A percentile compares a stretch with the other conserved stretches of the same genome.
These are phyloP conservation scores for Drosophila pseudoananassae DNA, from an alignment of 1,140 invertebrate genomes.

Conservation along the genomic window DNA sequence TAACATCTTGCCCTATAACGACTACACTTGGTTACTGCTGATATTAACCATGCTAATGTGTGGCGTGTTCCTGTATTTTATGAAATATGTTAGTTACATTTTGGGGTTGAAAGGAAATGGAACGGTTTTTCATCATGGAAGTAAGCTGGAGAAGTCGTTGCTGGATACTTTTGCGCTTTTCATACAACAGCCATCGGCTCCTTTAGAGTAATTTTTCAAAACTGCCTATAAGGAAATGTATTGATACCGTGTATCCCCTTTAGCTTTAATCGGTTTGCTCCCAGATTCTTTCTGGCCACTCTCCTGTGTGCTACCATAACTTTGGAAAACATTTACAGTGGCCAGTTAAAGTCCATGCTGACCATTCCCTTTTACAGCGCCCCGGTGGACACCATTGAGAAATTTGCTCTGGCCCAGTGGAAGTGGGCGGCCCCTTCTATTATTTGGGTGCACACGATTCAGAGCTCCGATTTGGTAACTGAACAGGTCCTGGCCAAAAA, in stretches of 20 bases:
- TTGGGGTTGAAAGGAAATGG: neutral
- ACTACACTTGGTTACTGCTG: conserved; percentile 61
- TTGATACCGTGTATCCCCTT: neutral
- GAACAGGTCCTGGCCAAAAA: conserved; percentile 63
- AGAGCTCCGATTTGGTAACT: conserved; percentile 56
- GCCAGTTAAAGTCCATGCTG: conserved; percentile 74
- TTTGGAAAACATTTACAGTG: conserved; percentile 80
- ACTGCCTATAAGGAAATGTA: neutral
- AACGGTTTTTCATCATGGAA: conserved; percentile 23
- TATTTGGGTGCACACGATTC: conserved; percentile 70
- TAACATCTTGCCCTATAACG: conserved; percentile 67
- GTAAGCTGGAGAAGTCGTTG: conserved; percentile 54
- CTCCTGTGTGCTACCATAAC: conserved; percentile 76
- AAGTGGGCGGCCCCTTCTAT: conserved; percentile 78
- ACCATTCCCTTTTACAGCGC: conserved; percentile 67
- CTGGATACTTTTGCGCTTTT: conserved; percentile 77
- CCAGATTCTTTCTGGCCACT: conserved; percentile 68
- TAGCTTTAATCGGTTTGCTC: conserved; percentile 59
- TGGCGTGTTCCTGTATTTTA: conserved; percentile 50
- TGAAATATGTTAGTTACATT: conserved; percentile 40
- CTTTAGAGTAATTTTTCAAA: conserved; percentile 5
- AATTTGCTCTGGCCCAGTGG: conserved; percentile 65
- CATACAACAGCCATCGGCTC: conserved; percentile 75
- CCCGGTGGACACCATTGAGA: conserved; percentile 67
- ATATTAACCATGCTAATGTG: conserved; percentile 52